phyloP scores from a whole-genome alignment of 1,140 invertebrate species.

The Meloidogyne hapla region DNA sequence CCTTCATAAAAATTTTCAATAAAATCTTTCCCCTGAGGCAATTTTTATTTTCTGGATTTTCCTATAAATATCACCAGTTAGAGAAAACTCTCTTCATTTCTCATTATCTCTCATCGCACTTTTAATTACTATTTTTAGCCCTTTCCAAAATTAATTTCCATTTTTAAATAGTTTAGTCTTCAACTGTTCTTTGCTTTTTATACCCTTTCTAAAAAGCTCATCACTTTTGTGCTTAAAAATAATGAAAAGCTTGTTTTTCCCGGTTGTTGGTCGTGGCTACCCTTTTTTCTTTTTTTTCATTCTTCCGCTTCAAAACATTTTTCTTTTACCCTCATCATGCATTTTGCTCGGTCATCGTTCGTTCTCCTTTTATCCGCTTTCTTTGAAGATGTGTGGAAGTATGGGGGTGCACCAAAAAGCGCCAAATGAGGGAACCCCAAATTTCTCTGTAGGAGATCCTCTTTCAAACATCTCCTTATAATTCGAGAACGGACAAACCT shows the following conservation, averaged over 20 bases:
- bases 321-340: not conserved
- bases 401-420: not conserved
- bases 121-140: not conserved
- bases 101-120: not conserved
- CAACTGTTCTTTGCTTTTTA: not conserved
- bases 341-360: not conserved
- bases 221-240: conserved; percentile 6
- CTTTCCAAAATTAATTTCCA: not conserved
- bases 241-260: not conserved
- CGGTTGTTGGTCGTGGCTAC: not conserved
- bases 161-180: conserved; percentile 6
- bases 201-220: not conserved
- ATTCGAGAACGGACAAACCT: no score
- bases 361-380: not conserved
- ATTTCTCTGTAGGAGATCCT: no score
- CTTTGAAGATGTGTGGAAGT: not conserved
- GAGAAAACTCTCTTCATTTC: not conserved
- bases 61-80: not conserved
- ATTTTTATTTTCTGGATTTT: not conserved
- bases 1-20: no score
- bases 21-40: no score
- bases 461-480: no score
- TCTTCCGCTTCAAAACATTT: not conserved
- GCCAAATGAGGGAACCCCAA: no score
- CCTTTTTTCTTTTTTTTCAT: not conserved